Percentiles rank a stretch among this genome's conserved stretches.
Evolutionary conservation across 2,113 vertebrate species (phyloP).

Genomic region (Dolichallabes microphthalmus): DNA sequence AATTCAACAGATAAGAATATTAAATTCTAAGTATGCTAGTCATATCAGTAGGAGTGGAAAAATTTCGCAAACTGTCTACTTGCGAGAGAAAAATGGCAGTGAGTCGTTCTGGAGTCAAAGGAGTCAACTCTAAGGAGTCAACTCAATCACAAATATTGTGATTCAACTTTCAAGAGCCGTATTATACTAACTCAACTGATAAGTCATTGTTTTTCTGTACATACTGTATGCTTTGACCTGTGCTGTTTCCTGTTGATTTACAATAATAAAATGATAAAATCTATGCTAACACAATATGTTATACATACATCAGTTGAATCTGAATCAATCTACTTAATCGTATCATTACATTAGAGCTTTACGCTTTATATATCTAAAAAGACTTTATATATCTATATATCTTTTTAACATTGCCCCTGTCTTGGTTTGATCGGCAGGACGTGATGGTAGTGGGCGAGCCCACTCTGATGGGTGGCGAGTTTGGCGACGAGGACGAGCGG

Average conservation of each 20-base stretch:
- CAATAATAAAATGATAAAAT: neutral
- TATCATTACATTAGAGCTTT: neutral
- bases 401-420: neutral
- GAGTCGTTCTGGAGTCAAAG: neutral
- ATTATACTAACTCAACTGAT: neutral
- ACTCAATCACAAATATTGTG: too few relatives aligned
- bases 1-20: neutral
- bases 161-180: neutral
- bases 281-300: too few relatives aligned
- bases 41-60: neutral
- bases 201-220: neutral
- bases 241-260: neutral
- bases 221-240: neutral
- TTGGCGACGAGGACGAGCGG: conserved; percentile 98
- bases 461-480: conserved; percentile 98
- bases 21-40: too few relatives aligned
- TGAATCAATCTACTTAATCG: neutral
- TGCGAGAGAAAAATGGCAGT: neutral
- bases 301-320: neutral
- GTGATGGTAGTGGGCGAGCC: conserved; percentile 99
- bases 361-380: too few relatives aligned
- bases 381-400: too few relatives aligned
- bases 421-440: conserved; percentile 79
- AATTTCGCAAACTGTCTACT: neutral
- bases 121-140: neutral